These are phyloP conservation scores for Casuarius casuarius DNA, from an alignment of 2,113 vertebrate species.

Conservation along the genomic window DNA sequence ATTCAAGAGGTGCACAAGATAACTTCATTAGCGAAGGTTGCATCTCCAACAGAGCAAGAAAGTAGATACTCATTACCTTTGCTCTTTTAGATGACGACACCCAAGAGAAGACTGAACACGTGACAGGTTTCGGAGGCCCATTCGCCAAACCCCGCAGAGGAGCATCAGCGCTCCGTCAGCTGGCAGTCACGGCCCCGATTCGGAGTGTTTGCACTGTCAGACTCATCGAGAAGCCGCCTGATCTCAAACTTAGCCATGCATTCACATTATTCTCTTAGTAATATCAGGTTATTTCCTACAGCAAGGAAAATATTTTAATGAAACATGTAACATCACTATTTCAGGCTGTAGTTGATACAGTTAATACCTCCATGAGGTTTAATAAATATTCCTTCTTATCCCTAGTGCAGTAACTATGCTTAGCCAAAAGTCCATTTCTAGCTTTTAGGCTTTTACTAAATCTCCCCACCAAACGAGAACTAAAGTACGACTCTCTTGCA, in stretches of 20 bases:
- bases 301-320: not conserved
- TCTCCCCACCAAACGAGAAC: not conserved
- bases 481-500: not conserved
- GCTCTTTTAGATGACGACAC: not conserved
- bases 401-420: not conserved
- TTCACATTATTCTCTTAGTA: not conserved
- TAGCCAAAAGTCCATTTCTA: not conserved
- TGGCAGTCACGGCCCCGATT: not conserved
- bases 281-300: not conserved
- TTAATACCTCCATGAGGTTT: not conserved
- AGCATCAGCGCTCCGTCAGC: fast-evolving
- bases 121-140: not conserved
- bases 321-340: not conserved
- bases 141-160: too few relatives aligned
- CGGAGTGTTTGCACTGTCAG: not conserved
- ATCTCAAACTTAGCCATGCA: not conserved
- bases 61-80: not conserved
- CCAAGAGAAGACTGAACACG: not conserved
- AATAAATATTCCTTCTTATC: not conserved
- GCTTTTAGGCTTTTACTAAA: not conserved
- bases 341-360: not conserved
- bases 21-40: too few relatives aligned
- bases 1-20: not conserved
- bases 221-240: not conserved
- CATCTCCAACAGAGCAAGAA: not conserved